These are phyloP conservation scores for Fopius arisanus DNA, from an alignment of 1,140 invertebrate species.

Conservation along the genomic window DNA sequence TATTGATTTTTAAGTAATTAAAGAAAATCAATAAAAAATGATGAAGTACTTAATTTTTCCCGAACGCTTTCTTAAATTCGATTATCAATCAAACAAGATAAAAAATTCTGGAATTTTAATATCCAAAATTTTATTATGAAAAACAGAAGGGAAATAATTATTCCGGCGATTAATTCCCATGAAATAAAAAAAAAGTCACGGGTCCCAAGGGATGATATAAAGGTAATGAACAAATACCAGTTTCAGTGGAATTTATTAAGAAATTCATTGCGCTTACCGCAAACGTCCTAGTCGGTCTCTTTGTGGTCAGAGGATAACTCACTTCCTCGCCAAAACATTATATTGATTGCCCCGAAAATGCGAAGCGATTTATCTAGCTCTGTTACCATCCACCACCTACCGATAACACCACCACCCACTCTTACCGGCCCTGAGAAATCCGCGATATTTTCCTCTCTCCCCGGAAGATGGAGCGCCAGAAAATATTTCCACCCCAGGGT, in stretches of 20 bases:
- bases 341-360: slow-evolving; percentile 23
- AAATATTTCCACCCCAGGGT: not conserved
- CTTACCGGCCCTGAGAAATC: not conserved
- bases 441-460: not conserved
- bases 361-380: not conserved
- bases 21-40: too few relatives aligned
- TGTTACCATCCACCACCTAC: slow-evolving; percentile 19
- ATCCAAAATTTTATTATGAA: too few relatives aligned
- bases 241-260: not conserved
- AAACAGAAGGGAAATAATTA: too few relatives aligned
- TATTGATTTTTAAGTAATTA: too few relatives aligned
- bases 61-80: too few relatives aligned
- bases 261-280: not conserved
- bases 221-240: too few relatives aligned
- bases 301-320: slow-evolving; percentile 25
- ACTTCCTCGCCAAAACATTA: slow-evolving; percentile 6
- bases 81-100: too few relatives aligned
- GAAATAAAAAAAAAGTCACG: too few relatives aligned
- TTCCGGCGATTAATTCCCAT: too few relatives aligned
- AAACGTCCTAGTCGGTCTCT: slow-evolving; percentile 15
- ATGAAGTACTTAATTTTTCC: too few relatives aligned
- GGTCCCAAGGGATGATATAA: too few relatives aligned
- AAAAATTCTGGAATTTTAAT: too few relatives aligned
- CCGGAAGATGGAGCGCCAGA: slow-evolving; percentile 13
- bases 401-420: not conserved